A percentile compares a stretch with the other conserved stretches of the same genome.
Conservation (phyloP, 2,113 vertebrate species). For the Tachycineta bicolor region DNA sequence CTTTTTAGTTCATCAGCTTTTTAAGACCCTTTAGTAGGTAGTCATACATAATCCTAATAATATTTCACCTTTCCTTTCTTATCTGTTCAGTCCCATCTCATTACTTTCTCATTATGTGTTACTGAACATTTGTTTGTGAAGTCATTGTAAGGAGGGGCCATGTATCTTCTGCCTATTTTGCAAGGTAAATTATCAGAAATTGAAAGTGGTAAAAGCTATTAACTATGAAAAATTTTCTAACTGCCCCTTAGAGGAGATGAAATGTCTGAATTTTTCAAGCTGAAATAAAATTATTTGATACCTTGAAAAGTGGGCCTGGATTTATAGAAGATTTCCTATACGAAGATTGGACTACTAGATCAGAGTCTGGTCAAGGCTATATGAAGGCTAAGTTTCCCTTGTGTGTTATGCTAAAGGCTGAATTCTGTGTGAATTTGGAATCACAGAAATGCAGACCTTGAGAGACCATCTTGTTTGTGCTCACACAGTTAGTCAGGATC, state of each 20-base stretch:
- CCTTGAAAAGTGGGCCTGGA: neutral
- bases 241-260: neutral
- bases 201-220: neutral
- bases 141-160: neutral
- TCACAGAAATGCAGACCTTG: neutral
- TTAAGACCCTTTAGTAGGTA: neutral
- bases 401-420: neutral
- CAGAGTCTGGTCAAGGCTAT: neutral
- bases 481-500: neutral
- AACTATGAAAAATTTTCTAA: neutral
- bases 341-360: neutral
- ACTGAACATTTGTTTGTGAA: conserved; percentile 10
- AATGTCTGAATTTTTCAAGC: neutral
- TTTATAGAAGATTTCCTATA: neutral
- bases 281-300: neutral
- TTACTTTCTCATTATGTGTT: neutral
- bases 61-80: conserved; percentile 20
- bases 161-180: neutral
- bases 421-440: neutral
- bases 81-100: neutral
- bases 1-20: neutral
- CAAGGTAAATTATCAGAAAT: neutral
- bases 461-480: neutral
- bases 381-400: neutral
- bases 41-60: neutral